These are phyloP conservation scores for Lepidochitona cinerea DNA, from an alignment of 2,888 invertebrate genomes.

Conservation along the genomic window DNA sequence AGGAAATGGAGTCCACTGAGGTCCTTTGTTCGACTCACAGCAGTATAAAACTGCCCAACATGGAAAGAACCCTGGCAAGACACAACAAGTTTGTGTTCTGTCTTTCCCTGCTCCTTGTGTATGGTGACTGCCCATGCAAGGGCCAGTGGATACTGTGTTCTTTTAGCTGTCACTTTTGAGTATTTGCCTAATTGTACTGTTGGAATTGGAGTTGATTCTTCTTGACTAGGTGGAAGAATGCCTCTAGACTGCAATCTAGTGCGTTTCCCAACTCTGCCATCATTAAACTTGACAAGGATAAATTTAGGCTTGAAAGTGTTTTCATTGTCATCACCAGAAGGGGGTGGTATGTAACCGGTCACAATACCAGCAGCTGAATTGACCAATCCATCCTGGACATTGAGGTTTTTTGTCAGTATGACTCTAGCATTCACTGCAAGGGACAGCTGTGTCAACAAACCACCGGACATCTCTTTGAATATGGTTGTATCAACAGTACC, in stretches of 20 bases:
- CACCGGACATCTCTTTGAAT: constrained; percentile 7
- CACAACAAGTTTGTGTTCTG: too few relatives aligned
- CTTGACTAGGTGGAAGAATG: too few relatives aligned
- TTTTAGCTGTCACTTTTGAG: too few relatives aligned
- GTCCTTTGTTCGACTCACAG: too few relatives aligned
- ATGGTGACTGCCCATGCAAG: too few relatives aligned
- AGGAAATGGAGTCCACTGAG: too few relatives aligned
- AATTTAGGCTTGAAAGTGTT: constrained; percentile 14
- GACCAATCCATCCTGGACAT: constrained; percentile 32
- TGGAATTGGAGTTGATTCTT: constrained; percentile 4
- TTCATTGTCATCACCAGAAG: neutral
- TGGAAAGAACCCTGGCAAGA: too few relatives aligned
- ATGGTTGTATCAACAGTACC: constrained; percentile 1
- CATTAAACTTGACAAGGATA: neutral
- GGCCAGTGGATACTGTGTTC: too few relatives aligned
- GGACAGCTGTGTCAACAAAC: constrained; percentile 9
- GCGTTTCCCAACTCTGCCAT: neutral
- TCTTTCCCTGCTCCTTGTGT: too few relatives aligned
- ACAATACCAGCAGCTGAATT: constrained; percentile 25
- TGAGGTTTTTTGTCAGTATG: too few relatives aligned
- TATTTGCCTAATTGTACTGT: too few relatives aligned
- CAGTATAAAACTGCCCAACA: too few relatives aligned
- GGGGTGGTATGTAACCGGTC: constrained; percentile 15
- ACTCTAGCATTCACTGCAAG: constrained; percentile 11
- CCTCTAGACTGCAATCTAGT: neutral